Evolutionary conservation across 2,888 invertebrate genomes (phyloP), one percentile per base, ranked within the genome.

Genomic region (Mantis religiosa): DNA sequence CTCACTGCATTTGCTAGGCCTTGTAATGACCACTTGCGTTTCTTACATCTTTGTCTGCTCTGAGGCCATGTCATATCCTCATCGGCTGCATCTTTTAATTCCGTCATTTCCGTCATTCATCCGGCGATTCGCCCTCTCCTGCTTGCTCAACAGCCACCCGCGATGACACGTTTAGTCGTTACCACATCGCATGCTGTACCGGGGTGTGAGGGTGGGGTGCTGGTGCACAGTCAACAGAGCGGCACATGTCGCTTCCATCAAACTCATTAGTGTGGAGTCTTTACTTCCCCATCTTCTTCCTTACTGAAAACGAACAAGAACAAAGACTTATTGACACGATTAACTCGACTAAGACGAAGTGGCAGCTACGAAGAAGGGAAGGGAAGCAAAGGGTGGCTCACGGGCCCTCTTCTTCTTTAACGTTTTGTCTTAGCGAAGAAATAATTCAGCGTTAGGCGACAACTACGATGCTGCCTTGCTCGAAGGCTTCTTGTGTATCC

Each of bases 301-400:
- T 87, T 85, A 87, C 88, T 87, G 84, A 89, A 88, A 89, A 87
- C 88, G 87, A 87, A 87, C 82, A 87, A 87, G 82, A 87, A 87
- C 87, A 87, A 87, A 87, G 87, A 87, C 87, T 87, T 87, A 87
- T 87, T 87, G 87, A 87, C 87, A 87, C 87, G 87, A 87, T 87
- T 87, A 87, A 87, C 87, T 87, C 87, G 87, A 87, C 87, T 87
- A 34, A 87, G 87, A 87, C 87, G 87, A 87, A 87, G 87, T 87
- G 87, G 87, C 87, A 82, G 82, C 71, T 81, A 81, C 71, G 71
- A 86, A 54, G 86, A 14, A 25, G 81, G 28, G 41, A 34, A 82
- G 82, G 87, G 82, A 87, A 15, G 87, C 28, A 25, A 71, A 71
- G 54, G 54, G 54, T 71, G 54, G 54, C 81, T 81, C 30, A 87